Base-by-base conservation (phyloP, 2,113 vertebrate genomes). In the Perognathus longimembris region DNA sequence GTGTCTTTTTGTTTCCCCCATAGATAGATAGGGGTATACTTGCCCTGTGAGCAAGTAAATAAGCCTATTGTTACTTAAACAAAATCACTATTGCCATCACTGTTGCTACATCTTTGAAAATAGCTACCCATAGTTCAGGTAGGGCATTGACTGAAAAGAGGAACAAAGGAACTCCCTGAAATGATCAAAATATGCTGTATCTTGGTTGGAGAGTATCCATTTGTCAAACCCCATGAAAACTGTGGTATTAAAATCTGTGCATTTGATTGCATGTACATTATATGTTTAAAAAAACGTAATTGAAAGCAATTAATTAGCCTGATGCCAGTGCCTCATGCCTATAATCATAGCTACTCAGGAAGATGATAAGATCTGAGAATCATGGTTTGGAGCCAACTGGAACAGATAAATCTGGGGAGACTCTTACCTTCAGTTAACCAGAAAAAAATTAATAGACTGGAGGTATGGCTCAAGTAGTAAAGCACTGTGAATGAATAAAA, bases 201-300 rank as follows among this genome's bases (percentile, higher is more conserved):
- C 73, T 95, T 95, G 64, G 86, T 61, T 90, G 54, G 20, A 38
- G 20, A 83, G 9, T 66, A 89, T 67, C 32, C 6, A 24, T 88
- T 88, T 95, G 61, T 85, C 40, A 90, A 26, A 85, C 64, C 22
- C 28, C 74, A 40, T 78, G 74, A 88, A 21, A 78, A 10, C 82
- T 61, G 90, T 54, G 69, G 11, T 32, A 32, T 88, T 90, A 73
- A 77, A 30, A 70, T 71, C 70, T 45, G 24, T 94, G 59, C 34
- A 89, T 76, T 94, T 88, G 54, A 74, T 80, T 94, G 9, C 50
- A 69, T 91, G 54, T 84, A 36, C 28, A 85, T 80, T 91, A 82
- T 11, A 73, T 38, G 24, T 91, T 54, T 79, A 50, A 64, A 82
- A 64, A 82, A 86, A 85, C 50, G 86, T 70, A 85, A 82, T 40